These are phyloP conservation scores for Cervus canadensis DNA, from an alignment of 2,113 vertebrate genomes.

Conservation along the genomic window DNA sequence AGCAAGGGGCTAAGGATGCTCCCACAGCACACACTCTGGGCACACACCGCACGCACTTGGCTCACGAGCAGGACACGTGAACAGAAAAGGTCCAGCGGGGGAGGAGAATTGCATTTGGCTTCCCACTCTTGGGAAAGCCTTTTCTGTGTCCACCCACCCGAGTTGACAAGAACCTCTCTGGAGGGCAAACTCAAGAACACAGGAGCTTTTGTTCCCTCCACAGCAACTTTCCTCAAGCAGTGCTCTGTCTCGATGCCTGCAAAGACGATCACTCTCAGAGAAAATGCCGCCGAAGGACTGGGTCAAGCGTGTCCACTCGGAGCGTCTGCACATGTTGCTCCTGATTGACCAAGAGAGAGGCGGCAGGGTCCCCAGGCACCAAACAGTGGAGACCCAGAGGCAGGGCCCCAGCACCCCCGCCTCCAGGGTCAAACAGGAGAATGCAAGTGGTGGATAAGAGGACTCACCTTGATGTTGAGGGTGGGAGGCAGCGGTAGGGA, in stretches of 20 bases:
- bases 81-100: not conserved
- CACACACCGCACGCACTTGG: not conserved
- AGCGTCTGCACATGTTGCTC: not conserved
- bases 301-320: not conserved
- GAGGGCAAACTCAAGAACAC: conserved; percentile 7
- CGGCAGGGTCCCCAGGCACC: not conserved
- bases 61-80: conserved; percentile 1
- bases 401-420: rapidly evolving
- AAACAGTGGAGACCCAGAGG: not conserved
- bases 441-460: not conserved
- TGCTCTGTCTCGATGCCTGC: conserved; percentile 18
- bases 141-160: conserved; percentile 50
- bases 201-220: conserved; percentile 38
- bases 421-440: not conserved
- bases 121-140: conserved; percentile 56
- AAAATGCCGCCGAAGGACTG: not conserved
- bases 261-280: conserved; percentile 3
- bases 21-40: not conserved
- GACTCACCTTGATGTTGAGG: rapidly evolving
- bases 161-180: conserved; percentile 29
- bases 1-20: not conserved
- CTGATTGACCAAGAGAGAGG: not conserved
- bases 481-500: not conserved
- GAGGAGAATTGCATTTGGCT: conserved; percentile 13
- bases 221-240: not conserved